Conservation (phyloP, 2,113 vertebrate species). For the Pipa parva region DNA sequence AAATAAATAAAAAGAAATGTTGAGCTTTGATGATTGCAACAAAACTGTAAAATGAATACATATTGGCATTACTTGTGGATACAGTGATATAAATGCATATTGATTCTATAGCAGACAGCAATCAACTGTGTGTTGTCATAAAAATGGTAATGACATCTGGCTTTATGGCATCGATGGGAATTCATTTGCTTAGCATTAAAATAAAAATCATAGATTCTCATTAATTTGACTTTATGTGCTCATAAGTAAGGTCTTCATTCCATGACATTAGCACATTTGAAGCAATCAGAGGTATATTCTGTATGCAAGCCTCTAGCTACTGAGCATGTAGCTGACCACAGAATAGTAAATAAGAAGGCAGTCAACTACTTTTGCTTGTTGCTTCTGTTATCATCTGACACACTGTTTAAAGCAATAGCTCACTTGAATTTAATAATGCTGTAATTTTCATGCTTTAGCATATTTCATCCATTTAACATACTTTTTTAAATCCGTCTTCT, state of each 20-base stretch:
- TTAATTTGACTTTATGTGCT: background rate
- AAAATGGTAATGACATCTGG: background rate
- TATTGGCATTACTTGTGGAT: background rate
- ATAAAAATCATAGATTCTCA: background rate
- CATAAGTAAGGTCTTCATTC: no score
- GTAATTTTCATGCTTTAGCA: no score
- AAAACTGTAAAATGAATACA: background rate
- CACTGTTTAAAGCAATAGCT: no score
- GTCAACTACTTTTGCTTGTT: no score
- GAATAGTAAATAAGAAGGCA: no score
- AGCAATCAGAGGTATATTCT: background rate
- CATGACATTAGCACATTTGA: no score
- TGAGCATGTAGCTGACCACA: no score
- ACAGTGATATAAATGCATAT: background rate
- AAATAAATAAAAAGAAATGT: background rate
- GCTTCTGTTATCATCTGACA: no score
- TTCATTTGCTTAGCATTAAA: background rate
- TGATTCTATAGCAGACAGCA: background rate
- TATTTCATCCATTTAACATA: no score
- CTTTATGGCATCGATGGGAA: background rate
- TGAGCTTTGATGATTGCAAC: background rate
- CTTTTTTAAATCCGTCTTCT: no score
- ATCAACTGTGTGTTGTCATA: background rate
- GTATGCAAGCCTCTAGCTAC: no score
- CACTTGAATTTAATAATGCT: no score